Base-by-base conservation (phyloP, 2,113 vertebrate genomes). In the Anguilla japonica region DNA sequence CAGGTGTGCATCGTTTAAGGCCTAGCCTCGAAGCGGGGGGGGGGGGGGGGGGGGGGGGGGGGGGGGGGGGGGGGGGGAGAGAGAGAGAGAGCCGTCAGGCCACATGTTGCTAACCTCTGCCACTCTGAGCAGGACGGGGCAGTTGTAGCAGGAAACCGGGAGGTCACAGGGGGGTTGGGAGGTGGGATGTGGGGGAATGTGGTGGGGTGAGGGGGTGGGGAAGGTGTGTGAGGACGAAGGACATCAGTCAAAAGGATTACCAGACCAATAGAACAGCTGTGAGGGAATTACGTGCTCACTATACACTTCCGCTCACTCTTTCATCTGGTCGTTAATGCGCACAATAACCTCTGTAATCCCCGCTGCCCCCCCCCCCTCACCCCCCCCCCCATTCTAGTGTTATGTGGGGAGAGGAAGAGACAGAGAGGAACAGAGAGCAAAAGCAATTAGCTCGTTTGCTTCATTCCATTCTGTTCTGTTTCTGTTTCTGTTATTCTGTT, bases 231-330 rank as follows among this genome's bases (percentile, higher is more conserved):
- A 92, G 93, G 94, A 95, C 94, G 92, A 92, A 92, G 93, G 94
- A 95, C 94, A 94, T 94, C 94, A 93, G 93, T 93, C 91, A 92
- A 93, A 91, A 92, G 94, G 93, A 94, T 95, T 93, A 94, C 93
- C 90, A 56, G 93, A 93, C 93, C 92, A 91, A 94, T 91, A 90
- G 93, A 92, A 93, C 94, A 94, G 93, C 93, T 95, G 93, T 94
- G 93, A 84, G 91, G 90, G 90, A 94, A 94, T 94, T 93, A 94
- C 93, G 91, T 94, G 90, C 88, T 84, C 87, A 83, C 91, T 92
- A 91, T 84, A 87, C 89, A 90, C 92, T 89, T 89, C 89, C 71
- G 71, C 91, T 89, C 90, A 88, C 89, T 92, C 93, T 94, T 94
- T 94, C 93, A 95, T 95, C 94, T 90, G 89, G 93, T 93, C 88